Conservation (phyloP, 35 echinoderm and acorn worm genomes). For the Diadema setosum region DNA sequence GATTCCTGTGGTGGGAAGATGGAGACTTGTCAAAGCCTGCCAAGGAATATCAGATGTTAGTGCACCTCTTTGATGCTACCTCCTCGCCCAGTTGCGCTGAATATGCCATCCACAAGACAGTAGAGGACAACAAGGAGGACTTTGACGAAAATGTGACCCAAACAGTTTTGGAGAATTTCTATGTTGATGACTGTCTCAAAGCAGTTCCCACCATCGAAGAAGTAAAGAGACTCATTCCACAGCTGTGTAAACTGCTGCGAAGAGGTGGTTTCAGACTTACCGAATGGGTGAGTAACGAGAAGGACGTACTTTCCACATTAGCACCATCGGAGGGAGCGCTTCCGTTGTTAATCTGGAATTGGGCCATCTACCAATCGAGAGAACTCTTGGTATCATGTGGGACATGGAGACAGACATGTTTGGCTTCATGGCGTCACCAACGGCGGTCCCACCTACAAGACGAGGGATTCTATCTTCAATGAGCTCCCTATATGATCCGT, state of each 20-base stretch:
- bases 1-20: constrained; percentile 46
- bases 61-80: constrained; percentile 65
- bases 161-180: constrained; percentile 56
- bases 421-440: background rate
- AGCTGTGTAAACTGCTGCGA: constrained; percentile 15
- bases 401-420: constrained; percentile 9
- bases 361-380: constrained; percentile 35
- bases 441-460: background rate
- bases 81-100: constrained; percentile 54
- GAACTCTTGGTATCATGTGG: constrained; percentile 18
- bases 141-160: constrained; percentile 14
- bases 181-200: constrained; percentile 51
- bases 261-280: background rate
- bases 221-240: constrained; percentile 20
- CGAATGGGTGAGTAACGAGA: constrained; percentile 22
- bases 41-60: constrained; percentile 43
- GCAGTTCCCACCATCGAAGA: constrained; percentile 32
- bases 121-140: constrained; percentile 17
- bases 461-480: constrained; percentile 13
- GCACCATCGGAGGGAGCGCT: background rate
- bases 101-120: constrained; percentile 31
- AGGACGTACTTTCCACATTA: background rate
- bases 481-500: constrained; percentile 36
- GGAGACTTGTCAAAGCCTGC: background rate
- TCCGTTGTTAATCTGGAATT: background rate